Evolutionary conservation across 2,888 invertebrate species (phyloP).

Genomic region (Diarsia dahlii): DNA sequence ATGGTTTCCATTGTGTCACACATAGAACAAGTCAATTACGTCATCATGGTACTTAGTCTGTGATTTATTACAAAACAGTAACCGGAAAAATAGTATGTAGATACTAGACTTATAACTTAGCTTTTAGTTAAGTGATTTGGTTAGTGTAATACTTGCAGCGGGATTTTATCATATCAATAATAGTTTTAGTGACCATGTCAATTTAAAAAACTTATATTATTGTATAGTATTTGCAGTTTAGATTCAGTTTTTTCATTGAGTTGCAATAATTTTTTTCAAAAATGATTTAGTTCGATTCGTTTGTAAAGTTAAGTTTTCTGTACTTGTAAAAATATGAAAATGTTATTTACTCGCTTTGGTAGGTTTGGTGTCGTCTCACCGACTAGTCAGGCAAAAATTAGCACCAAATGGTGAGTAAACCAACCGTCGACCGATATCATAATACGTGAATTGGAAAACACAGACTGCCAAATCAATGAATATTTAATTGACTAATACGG

Average conservation of each 20-base stretch:
- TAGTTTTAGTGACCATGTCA: too few relatives aligned
- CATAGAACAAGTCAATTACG: conserved; percentile 39
- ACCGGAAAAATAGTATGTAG: conserved; percentile 4
- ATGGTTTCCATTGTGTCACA: conserved; percentile 12
- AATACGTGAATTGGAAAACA: conserved; percentile 19
- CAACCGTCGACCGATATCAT: neutral
- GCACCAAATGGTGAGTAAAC: neutral
- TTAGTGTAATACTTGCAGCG: too few relatives aligned
- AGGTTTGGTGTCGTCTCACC: neutral
- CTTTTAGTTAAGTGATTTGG: neutral
- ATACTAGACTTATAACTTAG: neutral
- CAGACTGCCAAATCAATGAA: conserved; percentile 14
- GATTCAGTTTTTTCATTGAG: neutral
- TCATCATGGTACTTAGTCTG: conserved; percentile 21
- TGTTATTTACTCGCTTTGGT: neutral
- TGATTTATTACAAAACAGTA: conserved; percentile 4
- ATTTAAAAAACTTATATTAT: too few relatives aligned
- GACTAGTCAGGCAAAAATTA: neutral
- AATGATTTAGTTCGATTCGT: neutral
- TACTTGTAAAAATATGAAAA: neutral
- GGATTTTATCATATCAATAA: too few relatives aligned
- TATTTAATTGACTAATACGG: neutral
- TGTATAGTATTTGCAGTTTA: conserved; percentile 6
- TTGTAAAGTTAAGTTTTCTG: neutral
- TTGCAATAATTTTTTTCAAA: neutral